These are phyloP conservation scores for Anarrhichthys ocellatus DNA, from an alignment of 2,113 vertebrate species.

Conservation along the genomic window DNA sequence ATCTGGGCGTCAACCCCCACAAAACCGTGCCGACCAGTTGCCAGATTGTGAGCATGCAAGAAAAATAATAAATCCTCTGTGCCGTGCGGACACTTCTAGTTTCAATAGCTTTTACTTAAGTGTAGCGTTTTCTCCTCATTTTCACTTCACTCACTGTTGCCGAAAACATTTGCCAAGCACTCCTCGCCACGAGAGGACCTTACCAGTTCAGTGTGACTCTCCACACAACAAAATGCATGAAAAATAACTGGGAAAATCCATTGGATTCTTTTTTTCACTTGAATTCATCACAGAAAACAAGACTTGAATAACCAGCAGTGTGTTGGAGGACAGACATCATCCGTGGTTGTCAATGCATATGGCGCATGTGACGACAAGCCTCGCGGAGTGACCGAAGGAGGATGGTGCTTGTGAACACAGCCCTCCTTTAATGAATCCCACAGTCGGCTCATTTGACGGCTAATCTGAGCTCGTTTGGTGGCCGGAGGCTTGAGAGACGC, in stretches of 20 bases:
- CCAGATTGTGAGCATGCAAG: not conserved
- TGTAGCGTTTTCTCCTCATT: not conserved
- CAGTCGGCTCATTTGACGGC: slow-evolving; percentile 50
- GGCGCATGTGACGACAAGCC: slow-evolving; percentile 60
- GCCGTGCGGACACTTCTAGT: not conserved
- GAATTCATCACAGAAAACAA: not conserved
- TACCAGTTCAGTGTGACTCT: not conserved
- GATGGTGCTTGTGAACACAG: slow-evolving; percentile 40
- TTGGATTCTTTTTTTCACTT: not conserved
- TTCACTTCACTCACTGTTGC: not conserved
- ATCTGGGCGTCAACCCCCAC: not conserved
- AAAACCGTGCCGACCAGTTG: not conserved
- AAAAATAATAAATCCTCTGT: not conserved
- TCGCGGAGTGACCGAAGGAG: slow-evolving; percentile 35
- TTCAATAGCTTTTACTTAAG: not conserved
- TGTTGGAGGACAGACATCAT: not conserved
- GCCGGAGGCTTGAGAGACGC: slow-evolving; percentile 24
- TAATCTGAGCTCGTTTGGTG: slow-evolving; percentile 61
- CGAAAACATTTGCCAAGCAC: not conserved
- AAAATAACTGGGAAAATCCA: not conserved
- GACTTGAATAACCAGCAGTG: slow-evolving; percentile 32
- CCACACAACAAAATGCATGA: not conserved
- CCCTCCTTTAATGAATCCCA: slow-evolving; percentile 47
- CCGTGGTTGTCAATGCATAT: slow-evolving; percentile 27
- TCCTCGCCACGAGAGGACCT: not conserved